A percentile compares a stretch with the other conserved stretches of the same genome.
Conservation (phyloP, 64 coral and sea anemone species). For the Platygyra sinensis region DNA sequence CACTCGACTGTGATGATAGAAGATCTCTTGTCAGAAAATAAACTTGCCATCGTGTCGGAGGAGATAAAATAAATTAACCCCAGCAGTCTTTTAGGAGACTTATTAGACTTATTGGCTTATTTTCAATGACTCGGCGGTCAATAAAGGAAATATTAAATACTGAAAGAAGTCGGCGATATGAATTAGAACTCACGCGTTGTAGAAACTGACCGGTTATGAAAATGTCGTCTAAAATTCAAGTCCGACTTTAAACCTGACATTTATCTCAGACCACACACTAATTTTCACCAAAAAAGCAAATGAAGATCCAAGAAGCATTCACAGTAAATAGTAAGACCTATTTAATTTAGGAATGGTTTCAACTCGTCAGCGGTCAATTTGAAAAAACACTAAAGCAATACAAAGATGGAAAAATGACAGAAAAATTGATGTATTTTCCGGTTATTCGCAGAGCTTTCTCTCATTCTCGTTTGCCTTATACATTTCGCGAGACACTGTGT, state of each 20-base stretch:
- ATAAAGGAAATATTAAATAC: background rate
- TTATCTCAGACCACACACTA: too few species aligned
- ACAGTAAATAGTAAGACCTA: too few species aligned
- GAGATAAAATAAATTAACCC: background rate
- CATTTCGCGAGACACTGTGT: background rate
- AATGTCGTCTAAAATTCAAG: too few species aligned
- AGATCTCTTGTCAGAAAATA: background rate
- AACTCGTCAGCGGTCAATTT: too few species aligned
- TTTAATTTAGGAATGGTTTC: too few species aligned
- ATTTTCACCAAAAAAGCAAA: too few species aligned
- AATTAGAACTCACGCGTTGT: background rate
- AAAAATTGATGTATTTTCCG: background rate
- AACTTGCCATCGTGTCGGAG: background rate
- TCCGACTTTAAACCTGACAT: too few species aligned
- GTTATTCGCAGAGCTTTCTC: background rate
- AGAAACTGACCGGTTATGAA: background rate
- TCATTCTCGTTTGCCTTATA: background rate
- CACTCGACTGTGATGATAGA: background rate
- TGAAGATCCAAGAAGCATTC: too few species aligned
- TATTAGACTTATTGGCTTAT: slow-evolving; percentile 5
- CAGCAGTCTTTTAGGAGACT: background rate
- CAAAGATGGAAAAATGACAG: background rate
- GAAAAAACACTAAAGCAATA: too few species aligned
- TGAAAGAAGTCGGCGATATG: background rate
- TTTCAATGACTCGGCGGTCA: background rate